Base-by-base conservation (phyloP, 2,113 vertebrate genomes). In the Paramormyrops kingsleyae region DNA sequence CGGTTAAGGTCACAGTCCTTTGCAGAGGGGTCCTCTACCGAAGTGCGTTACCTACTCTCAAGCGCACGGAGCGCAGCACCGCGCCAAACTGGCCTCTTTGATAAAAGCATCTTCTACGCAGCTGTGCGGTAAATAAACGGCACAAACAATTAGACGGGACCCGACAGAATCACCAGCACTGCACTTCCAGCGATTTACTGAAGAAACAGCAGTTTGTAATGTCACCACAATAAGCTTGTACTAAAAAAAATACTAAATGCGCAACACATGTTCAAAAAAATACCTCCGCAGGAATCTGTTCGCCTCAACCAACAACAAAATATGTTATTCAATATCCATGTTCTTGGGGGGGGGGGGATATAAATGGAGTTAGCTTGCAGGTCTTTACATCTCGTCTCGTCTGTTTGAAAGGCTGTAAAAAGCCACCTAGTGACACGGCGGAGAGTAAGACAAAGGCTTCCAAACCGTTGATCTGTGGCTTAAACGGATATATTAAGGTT, bases 251-350 rank as follows among this genome's bases (percentile, higher is more conserved):
- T 19, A 70, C 24, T 49, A 90, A 93, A 92, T 88, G 84, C 56
- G 42, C 49, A 89, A 92, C 92, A 93, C 91, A 93, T 94, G 94
- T 92, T 93, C 24, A 85, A 91, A 92, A 90, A 66, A 89, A 53
- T 59, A 80, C 89, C 90, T 86, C 70, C 87, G 53, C 80, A 87
- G 88, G 66, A n/a, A 66, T 49, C 87, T 92, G 91, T 93, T 66
- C 89, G 88, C 91, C 92, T 94, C 91, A 92, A 91, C 92, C 88
- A 90, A 91, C 91, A 92, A 92, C 90, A 89, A 66, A 90, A 90
- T 87, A 80, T 91, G 91, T 92, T 89, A 84, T 92, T 93, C 35
- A 27, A 91, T 89, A 90, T 88, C 84, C 70, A 86, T 56, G 53
- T 89, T 91, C 88, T 92, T 90, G 70, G 91, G 83, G 92, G 90